Conservation (phyloP, 2,888 invertebrate species). For the Pinctada fucata region DNA sequence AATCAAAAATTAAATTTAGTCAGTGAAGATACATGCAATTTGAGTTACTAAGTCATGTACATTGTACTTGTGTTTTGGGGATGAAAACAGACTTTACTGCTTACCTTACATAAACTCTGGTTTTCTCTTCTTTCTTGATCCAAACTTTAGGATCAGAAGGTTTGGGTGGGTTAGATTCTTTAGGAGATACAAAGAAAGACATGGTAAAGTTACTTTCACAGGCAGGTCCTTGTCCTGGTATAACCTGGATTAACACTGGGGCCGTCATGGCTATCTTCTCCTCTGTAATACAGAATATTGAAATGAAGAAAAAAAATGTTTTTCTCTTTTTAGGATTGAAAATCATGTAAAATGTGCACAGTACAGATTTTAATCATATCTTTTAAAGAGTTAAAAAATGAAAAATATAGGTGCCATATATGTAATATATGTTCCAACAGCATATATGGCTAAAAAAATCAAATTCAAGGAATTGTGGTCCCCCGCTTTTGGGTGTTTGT, state of each 20-base stretch:
- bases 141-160: slow-evolving; percentile 53
- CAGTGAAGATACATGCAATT: too few relatives aligned
- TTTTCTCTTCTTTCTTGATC: slow-evolving; percentile 40
- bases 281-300: slow-evolving; percentile 40
- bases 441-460: not conserved
- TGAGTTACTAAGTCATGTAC: too few relatives aligned
- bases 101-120: slow-evolving; percentile 61
- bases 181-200: slow-evolving; percentile 60
- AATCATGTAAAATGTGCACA: not conserved
- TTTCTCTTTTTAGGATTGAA: not conserved
- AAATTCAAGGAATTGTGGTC: too few relatives aligned
- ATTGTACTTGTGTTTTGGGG: too few relatives aligned
- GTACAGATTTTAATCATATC: not conserved
- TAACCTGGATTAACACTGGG: slow-evolving; percentile 58
- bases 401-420: not conserved
- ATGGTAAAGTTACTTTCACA: slow-evolving; percentile 67
- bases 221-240: slow-evolving; percentile 63
- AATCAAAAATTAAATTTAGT: too few relatives aligned
- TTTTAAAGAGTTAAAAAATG: too few relatives aligned
- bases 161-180: slow-evolving; percentile 48
- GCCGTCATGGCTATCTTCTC: slow-evolving; percentile 66
- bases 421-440: not conserved
- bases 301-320: not conserved
- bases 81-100: not conserved
- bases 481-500: too few relatives aligned